phyloP scores from a whole-genome alignment of 2,113 vertebrate genomes.

The Cololabis saira region DNA sequence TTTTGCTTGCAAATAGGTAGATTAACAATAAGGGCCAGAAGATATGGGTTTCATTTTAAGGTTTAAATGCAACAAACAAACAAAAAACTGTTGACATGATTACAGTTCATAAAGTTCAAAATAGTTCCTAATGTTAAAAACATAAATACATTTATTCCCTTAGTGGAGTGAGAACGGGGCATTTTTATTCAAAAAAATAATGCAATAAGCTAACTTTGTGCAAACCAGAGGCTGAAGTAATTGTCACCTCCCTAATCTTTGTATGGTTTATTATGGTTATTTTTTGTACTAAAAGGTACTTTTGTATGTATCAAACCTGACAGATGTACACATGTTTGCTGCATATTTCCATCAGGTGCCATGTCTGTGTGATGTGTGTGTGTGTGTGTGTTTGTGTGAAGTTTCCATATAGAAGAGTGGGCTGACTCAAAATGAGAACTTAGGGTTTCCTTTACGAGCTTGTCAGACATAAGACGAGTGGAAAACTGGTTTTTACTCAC shows the following conservation, averaged over 20 bases:
- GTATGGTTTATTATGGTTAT: too few species aligned
- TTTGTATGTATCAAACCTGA: too few species aligned
- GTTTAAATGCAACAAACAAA: not conserved
- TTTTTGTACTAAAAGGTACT: too few species aligned
- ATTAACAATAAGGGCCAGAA: not conserved
- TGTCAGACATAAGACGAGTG: constrained; percentile 59
- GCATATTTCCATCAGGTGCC: constrained; percentile 32
- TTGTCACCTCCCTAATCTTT: too few species aligned
- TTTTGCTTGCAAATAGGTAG: constrained; percentile 18
- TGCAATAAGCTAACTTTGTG: not conserved
- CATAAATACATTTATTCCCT: not conserved
- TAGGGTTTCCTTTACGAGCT: constrained; percentile 63
- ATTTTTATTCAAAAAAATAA: not conserved
- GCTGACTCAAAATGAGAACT: constrained; percentile 73
- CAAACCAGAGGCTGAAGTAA: too few species aligned
- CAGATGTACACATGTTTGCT: constrained; percentile 16
- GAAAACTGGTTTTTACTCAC: constrained; percentile 69
- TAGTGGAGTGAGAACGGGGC: not conserved
- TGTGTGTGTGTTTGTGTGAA: constrained; percentile 56
- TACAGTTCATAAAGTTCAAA: not conserved
- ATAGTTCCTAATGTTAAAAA: not conserved
- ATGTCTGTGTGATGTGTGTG: constrained; percentile 13
- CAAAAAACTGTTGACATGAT: not conserved
- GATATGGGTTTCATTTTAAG: not conserved
- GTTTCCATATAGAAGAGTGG: constrained; percentile 73